These are phyloP conservation scores for Ips nitidus DNA, from an alignment of 1,140 invertebrate species.

Conservation along the genomic window DNA sequence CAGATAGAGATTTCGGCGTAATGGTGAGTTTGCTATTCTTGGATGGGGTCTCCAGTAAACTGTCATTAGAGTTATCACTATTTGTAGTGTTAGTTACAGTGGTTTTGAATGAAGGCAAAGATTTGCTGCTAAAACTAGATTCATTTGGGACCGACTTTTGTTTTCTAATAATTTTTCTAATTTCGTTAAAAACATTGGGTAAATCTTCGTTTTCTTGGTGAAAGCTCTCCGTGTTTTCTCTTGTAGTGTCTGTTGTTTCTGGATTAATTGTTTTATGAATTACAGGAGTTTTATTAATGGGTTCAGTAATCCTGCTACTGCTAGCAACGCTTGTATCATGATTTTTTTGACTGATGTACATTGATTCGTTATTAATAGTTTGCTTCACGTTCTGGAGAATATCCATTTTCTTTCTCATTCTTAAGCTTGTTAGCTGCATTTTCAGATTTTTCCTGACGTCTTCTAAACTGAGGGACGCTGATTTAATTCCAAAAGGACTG, in stretches of 20 bases:
- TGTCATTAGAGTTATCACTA: neutral
- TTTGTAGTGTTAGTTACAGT: neutral
- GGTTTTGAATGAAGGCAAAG: neutral
- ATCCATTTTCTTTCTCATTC: slow-evolving; percentile 40
- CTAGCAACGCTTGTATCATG: neutral
- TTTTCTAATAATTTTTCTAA: slow-evolving; percentile 39
- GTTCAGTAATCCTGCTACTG: neutral
- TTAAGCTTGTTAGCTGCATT: slow-evolving; percentile 39
- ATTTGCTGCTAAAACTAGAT: neutral
- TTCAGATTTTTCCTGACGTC: slow-evolving; percentile 40
- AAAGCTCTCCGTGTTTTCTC: neutral
- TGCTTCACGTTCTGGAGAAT: neutral
- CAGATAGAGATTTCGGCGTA: neutral
- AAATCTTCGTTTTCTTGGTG: slow-evolving; percentile 10
- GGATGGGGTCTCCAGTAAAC: neutral
- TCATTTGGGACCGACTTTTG: slow-evolving; percentile 14
- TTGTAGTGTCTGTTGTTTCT: neutral
- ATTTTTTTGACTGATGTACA: neutral
- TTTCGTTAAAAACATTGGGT: slow-evolving; percentile 32
- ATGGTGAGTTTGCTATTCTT: neutral
- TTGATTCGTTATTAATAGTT: neutral
- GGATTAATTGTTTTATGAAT: neutral
- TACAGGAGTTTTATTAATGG: neutral
- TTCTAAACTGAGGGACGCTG: slow-evolving; percentile 23
- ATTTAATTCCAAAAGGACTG: too few relatives aligned